A percentile compares a stretch with the other conserved stretches of the same genome.
These are phyloP conservation scores for Epirrhoe alternata DNA, from an alignment of 2,888 invertebrate genomes.

Conservation along the genomic window DNA sequence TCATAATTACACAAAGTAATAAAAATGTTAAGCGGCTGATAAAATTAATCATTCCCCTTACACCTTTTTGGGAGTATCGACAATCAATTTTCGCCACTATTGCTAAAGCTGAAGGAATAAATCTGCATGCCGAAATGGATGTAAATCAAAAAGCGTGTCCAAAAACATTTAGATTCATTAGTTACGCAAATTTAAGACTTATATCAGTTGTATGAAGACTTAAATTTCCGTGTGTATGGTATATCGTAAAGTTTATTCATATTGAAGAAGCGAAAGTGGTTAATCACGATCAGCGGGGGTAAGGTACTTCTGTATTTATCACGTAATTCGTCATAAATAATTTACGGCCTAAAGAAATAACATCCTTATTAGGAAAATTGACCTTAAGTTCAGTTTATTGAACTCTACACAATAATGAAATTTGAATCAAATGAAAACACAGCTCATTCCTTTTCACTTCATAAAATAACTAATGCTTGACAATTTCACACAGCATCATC, in stretches of 20 bases:
- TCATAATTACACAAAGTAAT: slow-evolving; percentile 32
- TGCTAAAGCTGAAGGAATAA: slow-evolving; percentile 20
- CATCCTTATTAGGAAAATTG: slow-evolving; percentile 18
- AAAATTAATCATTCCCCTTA: slow-evolving; percentile 27
- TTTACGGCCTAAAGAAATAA: slow-evolving; percentile 11
- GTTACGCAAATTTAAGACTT: slow-evolving; percentile 5
- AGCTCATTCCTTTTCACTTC: not conserved
- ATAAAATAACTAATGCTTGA: no score
- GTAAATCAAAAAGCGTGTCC: slow-evolving; percentile 10
- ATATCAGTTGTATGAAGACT: not conserved
- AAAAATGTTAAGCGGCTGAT: slow-evolving; percentile 29
- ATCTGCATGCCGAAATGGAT: slow-evolving; percentile 16
- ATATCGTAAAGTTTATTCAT: slow-evolving; percentile 26
- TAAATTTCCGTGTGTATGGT: slow-evolving; percentile 18
- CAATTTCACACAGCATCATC: no score
- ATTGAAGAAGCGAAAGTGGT: slow-evolving; percentile 41
- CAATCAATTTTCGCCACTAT: slow-evolving; percentile 24
- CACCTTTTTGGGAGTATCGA: slow-evolving; percentile 2
- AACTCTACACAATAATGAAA: not conserved
- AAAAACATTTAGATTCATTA: slow-evolving; percentile 9
- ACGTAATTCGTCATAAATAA: slow-evolving; percentile 30
- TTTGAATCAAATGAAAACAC: no score
- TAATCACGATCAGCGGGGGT: slow-evolving; percentile 28
- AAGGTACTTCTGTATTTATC: slow-evolving; percentile 35
- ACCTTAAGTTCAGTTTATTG: slow-evolving; percentile 1